Conservation (phyloP, 2,888 invertebrate genomes). For the Lasioglossum vierecki region DNA sequence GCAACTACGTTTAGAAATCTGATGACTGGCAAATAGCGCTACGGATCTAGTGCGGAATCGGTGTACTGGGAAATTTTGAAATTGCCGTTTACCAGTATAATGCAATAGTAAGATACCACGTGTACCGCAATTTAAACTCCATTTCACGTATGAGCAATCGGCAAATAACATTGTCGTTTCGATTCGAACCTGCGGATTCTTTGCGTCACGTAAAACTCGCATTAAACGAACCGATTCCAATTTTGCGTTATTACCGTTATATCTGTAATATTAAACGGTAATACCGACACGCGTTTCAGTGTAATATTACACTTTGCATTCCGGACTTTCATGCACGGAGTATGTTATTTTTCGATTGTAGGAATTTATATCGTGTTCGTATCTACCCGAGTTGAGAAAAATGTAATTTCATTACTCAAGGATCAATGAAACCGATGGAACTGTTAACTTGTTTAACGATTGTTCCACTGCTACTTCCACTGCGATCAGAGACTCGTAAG, state of each 20-base stretch:
- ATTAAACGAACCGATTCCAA: constrained; percentile 15
- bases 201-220: constrained; percentile 15
- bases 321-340: not conserved
- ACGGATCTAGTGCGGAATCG: not conserved
- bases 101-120: constrained; percentile 12
- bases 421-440: not conserved
- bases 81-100: constrained; percentile 26
- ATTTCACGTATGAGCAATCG: constrained; percentile 31
- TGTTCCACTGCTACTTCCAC: not conserved
- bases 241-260: constrained; percentile 18
- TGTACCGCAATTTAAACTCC: constrained; percentile 29
- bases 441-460: not conserved
- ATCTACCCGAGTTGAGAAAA: not conserved
- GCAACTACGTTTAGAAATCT: too few species aligned
- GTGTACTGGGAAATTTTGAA: constrained; percentile 11
- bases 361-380: not conserved
- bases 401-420: not conserved
- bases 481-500: not conserved
- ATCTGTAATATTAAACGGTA: not conserved
- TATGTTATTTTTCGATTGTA: not conserved
- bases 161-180: constrained; percentile 25
- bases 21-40: too few species aligned
- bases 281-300: not conserved
- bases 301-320: not conserved
- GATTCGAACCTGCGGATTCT: constrained; percentile 26